These are phyloP conservation scores for Haplochromis burtoni DNA, from an alignment of 2,113 vertebrate genomes.

Conservation along the genomic window DNA sequence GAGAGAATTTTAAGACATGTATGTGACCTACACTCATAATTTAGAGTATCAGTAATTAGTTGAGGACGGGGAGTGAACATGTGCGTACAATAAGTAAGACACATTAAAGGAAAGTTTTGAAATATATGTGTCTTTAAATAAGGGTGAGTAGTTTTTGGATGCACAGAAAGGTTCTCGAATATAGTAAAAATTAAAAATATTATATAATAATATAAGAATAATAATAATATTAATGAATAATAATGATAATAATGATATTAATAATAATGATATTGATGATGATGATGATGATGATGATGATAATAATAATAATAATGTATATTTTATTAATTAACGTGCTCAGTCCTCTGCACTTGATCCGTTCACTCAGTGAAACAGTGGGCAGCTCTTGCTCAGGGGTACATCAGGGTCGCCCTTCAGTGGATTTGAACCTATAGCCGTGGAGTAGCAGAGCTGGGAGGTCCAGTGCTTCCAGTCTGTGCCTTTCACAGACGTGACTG, in stretches of 20 bases:
- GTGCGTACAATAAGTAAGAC: too few relatives aligned
- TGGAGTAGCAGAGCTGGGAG: neutral
- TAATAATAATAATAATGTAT: fast-evolving
- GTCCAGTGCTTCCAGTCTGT: neutral
- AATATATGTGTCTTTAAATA: too few relatives aligned
- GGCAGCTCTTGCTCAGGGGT: fast-evolving
- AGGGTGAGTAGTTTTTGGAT: too few relatives aligned
- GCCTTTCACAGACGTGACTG: fast-evolving
- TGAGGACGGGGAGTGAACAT: too few relatives aligned
- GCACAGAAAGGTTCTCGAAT: too few relatives aligned
- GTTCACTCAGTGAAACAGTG: neutral
- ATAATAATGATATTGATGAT: too few relatives aligned
- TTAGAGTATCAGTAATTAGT: neutral
- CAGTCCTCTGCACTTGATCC: neutral
- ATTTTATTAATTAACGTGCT: fast-evolving
- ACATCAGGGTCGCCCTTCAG: fast-evolving
- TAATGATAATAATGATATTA: fast-evolving
- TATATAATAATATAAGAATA: too few relatives aligned
- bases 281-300: too few relatives aligned
- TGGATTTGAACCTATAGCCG: fast-evolving
- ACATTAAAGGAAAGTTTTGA: too few relatives aligned
- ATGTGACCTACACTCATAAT: neutral
- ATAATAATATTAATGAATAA: too few relatives aligned
- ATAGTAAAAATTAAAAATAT: too few relatives aligned
- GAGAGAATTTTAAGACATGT: neutral